Evolutionary conservation across 2,888 invertebrate species (phyloP), one percentile per base, ranked within the genome.

Genomic region (Mythimna impura): DNA sequence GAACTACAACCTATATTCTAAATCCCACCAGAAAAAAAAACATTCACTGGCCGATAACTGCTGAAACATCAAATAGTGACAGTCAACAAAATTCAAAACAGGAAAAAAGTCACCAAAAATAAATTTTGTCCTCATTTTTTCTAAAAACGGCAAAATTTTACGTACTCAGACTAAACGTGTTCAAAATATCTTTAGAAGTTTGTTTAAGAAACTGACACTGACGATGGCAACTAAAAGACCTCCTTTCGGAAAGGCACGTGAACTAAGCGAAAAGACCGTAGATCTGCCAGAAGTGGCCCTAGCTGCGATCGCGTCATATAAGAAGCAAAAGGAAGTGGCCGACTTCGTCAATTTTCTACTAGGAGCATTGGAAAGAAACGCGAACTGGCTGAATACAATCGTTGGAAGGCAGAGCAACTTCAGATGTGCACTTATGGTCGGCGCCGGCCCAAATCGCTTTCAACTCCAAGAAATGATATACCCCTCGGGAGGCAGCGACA

Each of bases 361-460:
- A 8, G 88, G 82, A 66, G 90, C 94, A 7, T 89, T 96, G 8
- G 94, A 94, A 30, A 90, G 93, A 34, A 94, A 95, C 80, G 91
- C 93, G 2, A 88, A 87, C 57, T 95, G 95, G 95, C 86, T 96
- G 40, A 96, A 95, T 86, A 87, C 81, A 25, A 80, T 94, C 17
- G 92, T 95, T 10, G 89, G 89, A 25, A 92, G 90, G 71, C 94
- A 94, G 77, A 87, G 87, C 60, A 87, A 92, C 85, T 96, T 96
- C 83, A 91, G 88, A 85, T 95, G 95, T 77, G 95, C 91, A 0
- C 82, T 95, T 67, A 88, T 95, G 92, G 90, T 90, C 3, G 95
- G 96, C 34, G 92, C 94, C 2, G 96, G 96, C 2, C 95, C 96
- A 8, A 95, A 95, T 74, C 91, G 96, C 66, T 95, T 95, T 76